Conservation (phyloP, 92 coral and sea anemone species). For the Palythoa heliodiscus region DNA sequence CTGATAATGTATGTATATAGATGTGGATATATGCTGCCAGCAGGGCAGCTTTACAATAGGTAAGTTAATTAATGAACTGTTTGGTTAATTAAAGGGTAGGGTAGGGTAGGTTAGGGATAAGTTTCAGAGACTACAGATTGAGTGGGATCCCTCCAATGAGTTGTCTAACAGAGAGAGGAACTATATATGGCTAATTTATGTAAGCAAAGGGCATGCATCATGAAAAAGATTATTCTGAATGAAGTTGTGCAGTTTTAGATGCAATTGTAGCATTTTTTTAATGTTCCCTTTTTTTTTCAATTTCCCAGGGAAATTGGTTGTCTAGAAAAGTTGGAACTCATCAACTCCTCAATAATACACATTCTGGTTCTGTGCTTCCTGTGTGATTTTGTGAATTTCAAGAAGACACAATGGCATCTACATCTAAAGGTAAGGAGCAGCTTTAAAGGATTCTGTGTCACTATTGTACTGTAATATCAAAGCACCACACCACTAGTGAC, state of each 20-base stretch:
- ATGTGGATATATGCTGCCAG: background rate
- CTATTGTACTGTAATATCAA: slow-evolving; percentile 21
- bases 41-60: background rate
- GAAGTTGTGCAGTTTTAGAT: background rate
- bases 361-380: background rate
- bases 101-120: background rate
- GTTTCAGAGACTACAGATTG: background rate
- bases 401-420: slow-evolving; percentile 21
- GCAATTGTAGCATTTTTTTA: background rate
- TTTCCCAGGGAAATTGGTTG: background rate
- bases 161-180: background rate
- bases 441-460: slow-evolving; percentile 11
- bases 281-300: background rate
- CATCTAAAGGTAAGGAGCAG: slow-evolving; percentile 14
- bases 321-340: background rate
- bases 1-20: background rate
- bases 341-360: background rate
- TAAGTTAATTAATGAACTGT: background rate
- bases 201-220: background rate
- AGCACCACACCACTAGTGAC: slow-evolving; percentile 23
- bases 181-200: slow-evolving; percentile 1
- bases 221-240: background rate
- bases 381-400: slow-evolving; percentile 13
- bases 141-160: slow-evolving; percentile 1
- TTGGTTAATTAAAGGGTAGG: background rate